These are phyloP conservation scores for Batillaria attramentaria DNA, from an alignment of 1,140 invertebrate species.

Conservation along the genomic window DNA sequence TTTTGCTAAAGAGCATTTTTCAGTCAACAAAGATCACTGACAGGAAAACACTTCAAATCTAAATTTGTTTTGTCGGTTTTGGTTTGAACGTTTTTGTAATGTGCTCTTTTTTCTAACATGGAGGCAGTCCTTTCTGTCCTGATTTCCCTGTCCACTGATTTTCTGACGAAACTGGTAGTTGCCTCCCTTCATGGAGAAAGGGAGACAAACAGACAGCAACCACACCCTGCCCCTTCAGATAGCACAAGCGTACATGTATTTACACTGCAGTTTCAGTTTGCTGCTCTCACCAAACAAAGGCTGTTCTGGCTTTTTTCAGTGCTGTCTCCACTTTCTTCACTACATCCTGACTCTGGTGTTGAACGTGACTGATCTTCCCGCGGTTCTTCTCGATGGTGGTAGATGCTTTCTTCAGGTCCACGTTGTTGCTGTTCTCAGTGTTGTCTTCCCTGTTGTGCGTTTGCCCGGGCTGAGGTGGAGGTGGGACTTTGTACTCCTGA, in stretches of 20 bases:
- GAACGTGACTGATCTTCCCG: slow-evolving; percentile 52
- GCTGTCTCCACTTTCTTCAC: slow-evolving; percentile 32
- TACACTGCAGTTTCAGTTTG: too few species aligned
- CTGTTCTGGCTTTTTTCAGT: slow-evolving; percentile 36
- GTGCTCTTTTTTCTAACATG: neutral
- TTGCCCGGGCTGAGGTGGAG: slow-evolving; percentile 24
- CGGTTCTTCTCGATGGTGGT: slow-evolving; percentile 51
- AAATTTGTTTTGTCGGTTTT: too few species aligned
- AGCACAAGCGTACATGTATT: neutral
- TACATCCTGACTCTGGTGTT: slow-evolving; percentile 31
- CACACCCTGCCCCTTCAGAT: neutral
- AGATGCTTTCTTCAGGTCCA: slow-evolving; percentile 40
- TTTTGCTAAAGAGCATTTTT: too few species aligned
- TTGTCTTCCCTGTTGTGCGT: neutral
- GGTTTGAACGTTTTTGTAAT: too few species aligned
- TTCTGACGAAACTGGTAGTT: neutral
- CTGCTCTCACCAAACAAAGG: slow-evolving; percentile 32
- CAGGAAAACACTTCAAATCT: too few species aligned
- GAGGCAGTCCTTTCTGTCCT: neutral
- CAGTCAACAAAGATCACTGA: too few species aligned
- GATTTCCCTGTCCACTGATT: neutral
- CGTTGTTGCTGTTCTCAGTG: slow-evolving; percentile 21
- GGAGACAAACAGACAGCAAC: too few species aligned
- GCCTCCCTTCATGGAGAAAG: neutral
- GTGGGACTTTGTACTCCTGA: slow-evolving; percentile 42